Percentiles rank a stretch among this genome's conserved stretches.
Evolutionary conservation across 2,113 vertebrate species (phyloP).

Genomic region (Mirounga angustirostris): DNA sequence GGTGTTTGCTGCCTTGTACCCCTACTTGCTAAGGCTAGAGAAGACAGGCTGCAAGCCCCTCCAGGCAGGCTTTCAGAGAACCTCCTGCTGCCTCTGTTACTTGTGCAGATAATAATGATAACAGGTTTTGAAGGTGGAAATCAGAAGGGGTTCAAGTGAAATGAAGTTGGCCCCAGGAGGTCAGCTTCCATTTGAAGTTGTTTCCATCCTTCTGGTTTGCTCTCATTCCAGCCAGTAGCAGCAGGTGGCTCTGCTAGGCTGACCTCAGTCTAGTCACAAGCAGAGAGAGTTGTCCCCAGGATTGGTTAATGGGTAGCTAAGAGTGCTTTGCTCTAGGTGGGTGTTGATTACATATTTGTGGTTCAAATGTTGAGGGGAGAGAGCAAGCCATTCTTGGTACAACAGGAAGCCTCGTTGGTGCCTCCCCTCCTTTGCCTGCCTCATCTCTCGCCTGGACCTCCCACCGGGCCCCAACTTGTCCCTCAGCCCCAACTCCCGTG

Average conservation of each 20-base stretch:
- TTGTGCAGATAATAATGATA: neutral
- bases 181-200: constrained; percentile 39
- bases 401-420: neutral
- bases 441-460: neutral
- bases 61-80: constrained; percentile 39
- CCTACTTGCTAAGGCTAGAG: neutral
- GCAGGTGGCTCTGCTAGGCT: neutral
- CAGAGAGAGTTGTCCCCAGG: neutral
- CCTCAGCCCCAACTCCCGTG: neutral
- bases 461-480: constrained; percentile 12
- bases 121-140: neutral
- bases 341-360: constrained; percentile 10
- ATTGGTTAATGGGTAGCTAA: neutral
- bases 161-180: constrained; percentile 18
- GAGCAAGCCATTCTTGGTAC: neutral
- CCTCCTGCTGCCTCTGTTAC: neutral
- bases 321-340: constrained; percentile 2
- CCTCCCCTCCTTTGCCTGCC: neutral
- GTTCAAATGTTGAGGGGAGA: neutral
- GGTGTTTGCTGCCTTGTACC: constrained; percentile 30
- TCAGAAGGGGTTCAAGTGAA: constrained; percentile 32
- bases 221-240: constrained; percentile 11
- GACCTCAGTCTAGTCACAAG: neutral
- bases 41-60: constrained; percentile 29
- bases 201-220: neutral